Evolutionary conservation across 2,113 vertebrate genomes (phyloP), one percentile per base, ranked within the genome.

Genomic region (Sceloporus undulatus): DNA sequence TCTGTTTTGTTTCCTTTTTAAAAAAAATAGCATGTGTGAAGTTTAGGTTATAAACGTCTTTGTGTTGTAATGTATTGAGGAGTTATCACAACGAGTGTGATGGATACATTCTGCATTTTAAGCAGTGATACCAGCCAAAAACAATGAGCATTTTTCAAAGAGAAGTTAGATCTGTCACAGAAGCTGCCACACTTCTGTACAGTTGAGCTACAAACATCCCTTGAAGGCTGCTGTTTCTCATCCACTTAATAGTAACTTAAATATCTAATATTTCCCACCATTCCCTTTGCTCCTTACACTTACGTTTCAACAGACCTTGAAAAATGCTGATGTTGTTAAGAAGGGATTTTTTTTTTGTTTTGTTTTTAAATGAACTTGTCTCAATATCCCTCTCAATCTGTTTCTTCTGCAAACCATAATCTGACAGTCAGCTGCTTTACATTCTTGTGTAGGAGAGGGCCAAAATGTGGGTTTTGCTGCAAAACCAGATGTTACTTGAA

Each of bases 11-110:
- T 93, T 74, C 71, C 87, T 78, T 90, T 88, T 91, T 93, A 91
- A 21, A 75, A 73, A 81, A 85, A 42, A 92, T 96, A 95, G 97
- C 97, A 97, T 96, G 96, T 96, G 80, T 89, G 95, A 91, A 94
- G 92, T 95, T 93, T 94, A 78, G 2, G 95, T 95, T 95, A 52
- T 83, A 70, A 74, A 27, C 95, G 95, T 97, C 92, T 92, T 90
- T 96, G 91, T 95, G 85, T 92, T 90, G 95, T 97, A 92, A 89
- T 9, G 73, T 94, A 95, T 92, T 59, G 84, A 48, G 34, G 92
- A 93, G 86, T 86, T 93, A 88, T 95, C 88, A 73, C 79, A 27
- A 14, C 87, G 9, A 86, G 74, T 91, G 85, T 70, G 79, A 88
- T 84, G 91, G 95, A 91, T 91, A 93, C 91, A 83, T 94, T 94